Base-by-base conservation (phyloP, 2,797 vertebrate genomes). In the Crenichthys baileyi region DNA sequence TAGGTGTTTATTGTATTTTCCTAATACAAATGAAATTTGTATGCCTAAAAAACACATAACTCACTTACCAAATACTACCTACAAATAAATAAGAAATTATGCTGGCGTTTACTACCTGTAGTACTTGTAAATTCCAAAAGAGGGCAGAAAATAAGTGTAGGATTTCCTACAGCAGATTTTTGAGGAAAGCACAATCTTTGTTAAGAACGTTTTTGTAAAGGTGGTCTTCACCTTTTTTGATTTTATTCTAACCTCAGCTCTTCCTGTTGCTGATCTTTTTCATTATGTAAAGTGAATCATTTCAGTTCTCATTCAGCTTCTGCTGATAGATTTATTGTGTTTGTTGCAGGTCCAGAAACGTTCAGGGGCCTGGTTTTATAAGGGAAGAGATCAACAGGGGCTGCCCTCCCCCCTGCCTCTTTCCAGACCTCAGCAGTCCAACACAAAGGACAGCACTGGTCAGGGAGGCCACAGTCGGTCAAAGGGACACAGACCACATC, bases 321-420 rank as follows among this genome's bases (percentile, higher is more conserved):
- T 70, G 67, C 41, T 3, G 7, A 70, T 1, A 1, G 67, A 46
- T n/a, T 46, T 46, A 15, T 70, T 70, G 36, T 44, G 53, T 73
- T 60, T 36, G 2, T 56, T 88, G 16, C 86, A 99, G 98, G 95
- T 99, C 12, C 96, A 97, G 96, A 99, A 98, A 84, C 96, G 97
- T 58, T 99, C 98, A 0, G 98, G 98, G 0, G 97, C 98, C 0
- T 99, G 98, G 98, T 99, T 99, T 95, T 99, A 97, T 92, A 97
- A 97, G 87, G 97, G 98, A 1, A 82, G 96, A 83, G 96, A 96
- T 11, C 97, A 97, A 87, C 96, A 97, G 72, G 73, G 93, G 84
- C 94, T 98, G 53, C 98, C 97, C 0, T 91, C 96, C 76, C 97
- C 94, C 0, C 96, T 98, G 85, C 94, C 96, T 0, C 85, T 98